Evolutionary conservation across 2,888 invertebrate genomes (phyloP), one percentile per base, ranked within the genome.

Genomic region (Zaprionus obscuricornis): DNA sequence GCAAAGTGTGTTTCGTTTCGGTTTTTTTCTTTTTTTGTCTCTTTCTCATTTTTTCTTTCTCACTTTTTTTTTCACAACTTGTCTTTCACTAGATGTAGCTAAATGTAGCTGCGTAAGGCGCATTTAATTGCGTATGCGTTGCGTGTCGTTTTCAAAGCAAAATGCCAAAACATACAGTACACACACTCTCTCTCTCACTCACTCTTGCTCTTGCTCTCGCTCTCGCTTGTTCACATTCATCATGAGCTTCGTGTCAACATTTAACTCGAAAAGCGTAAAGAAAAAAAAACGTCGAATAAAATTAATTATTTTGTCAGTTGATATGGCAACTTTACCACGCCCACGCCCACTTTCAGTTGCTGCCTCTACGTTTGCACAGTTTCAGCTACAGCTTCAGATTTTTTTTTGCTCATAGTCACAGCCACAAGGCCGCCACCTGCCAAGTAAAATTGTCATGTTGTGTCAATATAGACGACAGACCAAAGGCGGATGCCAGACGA

Each of bases 291-390:
- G 69, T 73, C 78, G 88, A 89, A 89, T 89, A 88, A 88, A 89
- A 88, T 89, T 88, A 89, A 89, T 89, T 89, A 89, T 87, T 87
- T 88, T 85, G 86, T 79, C 78, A 88, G 87, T 85, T 87, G 78
- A 82, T 85, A 83, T 69, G 74, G 71, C 71, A 65, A 62, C 58
- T n/a, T n/a, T n/a, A n/a, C n/a, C n/a, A n/a, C n/a, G n/a, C n/a
- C n/a, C n/a, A n/a, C n/a, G n/a, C n/a, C n/a, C n/a, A n/a, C n/a
- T n/a, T n/a, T n/a, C n/a, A n/a, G 56, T 34, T 63, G 51, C 39
- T 69, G 63, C 67, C 63, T 33, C 66, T 54, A 55, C 54, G 55
- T 58, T 45, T 43, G 50, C 42, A 18, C 27, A 20, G 20, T 10
- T 13, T 18, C 14, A 3, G 2, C 40, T 20, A 20, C 31, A 31